These are phyloP conservation scores for Melipona beecheii DNA, from an alignment of 2,888 invertebrate species.

Conservation along the genomic window DNA sequence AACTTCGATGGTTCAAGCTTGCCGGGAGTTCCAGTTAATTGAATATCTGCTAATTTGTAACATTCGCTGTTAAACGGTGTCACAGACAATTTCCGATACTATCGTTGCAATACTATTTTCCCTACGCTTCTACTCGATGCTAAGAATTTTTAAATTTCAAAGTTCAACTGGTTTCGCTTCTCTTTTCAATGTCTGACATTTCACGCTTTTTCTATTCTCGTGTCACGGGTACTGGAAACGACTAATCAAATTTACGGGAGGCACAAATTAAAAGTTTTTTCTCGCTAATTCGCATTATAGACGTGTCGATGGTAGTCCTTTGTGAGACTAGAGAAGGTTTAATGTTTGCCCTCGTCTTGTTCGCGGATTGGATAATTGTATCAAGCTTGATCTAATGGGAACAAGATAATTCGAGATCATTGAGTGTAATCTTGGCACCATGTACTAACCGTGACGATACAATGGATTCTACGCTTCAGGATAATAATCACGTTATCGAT, in stretches of 20 bases:
- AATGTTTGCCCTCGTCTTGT: slow-evolving; percentile 64
- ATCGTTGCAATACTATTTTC: neutral
- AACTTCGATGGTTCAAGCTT: slow-evolving; percentile 64
- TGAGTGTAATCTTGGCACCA: slow-evolving; percentile 52
- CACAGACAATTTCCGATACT: neutral
- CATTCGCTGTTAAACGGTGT: slow-evolving; percentile 64
- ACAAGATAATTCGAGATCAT: slow-evolving; percentile 66
- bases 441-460: slow-evolving; percentile 51
- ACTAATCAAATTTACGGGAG: slow-evolving; percentile 1
- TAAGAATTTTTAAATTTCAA: neutral
- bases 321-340: slow-evolving; percentile 41
- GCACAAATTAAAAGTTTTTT: slow-evolving; percentile 19
- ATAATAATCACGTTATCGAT: slow-evolving; percentile 30
- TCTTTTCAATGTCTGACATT: neutral
- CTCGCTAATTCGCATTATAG: neutral
- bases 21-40: slow-evolving; percentile 79
- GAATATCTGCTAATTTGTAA: slow-evolving; percentile 82
- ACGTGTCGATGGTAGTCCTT: slow-evolving; percentile 32
- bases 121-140: no score
- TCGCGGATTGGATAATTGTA: slow-evolving; percentile 68
- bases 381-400: slow-evolving; percentile 65
- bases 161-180: neutral
- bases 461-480: slow-evolving; percentile 44
- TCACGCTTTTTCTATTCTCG: slow-evolving; percentile 1
- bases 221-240: neutral